Conservation (phyloP, 2,113 vertebrate genomes). For the Sander lucioperca region DNA sequence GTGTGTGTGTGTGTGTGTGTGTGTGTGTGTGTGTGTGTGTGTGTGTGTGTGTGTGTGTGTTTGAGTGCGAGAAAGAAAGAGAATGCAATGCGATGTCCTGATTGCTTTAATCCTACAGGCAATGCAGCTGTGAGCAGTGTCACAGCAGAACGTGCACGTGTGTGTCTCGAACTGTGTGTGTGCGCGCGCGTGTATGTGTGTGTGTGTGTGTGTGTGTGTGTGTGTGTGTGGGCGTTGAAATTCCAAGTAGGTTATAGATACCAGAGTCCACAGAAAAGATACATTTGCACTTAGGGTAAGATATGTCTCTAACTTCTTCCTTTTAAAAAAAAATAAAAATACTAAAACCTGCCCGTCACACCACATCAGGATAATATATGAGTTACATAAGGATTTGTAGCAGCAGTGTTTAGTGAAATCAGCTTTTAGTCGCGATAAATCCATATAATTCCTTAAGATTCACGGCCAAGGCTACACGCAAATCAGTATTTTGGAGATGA, state of each 20-base stretch:
- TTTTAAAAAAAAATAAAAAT: not conserved
- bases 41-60: constrained; percentile 14
- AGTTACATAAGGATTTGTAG: constrained; percentile 68
- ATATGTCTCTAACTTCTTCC: constrained; percentile 49
- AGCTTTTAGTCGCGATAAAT: constrained; percentile 63
- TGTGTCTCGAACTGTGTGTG: constrained; percentile 37
- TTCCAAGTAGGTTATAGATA: constrained; percentile 66
- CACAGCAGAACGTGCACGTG: constrained; percentile 81
- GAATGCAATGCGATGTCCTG: constrained; percentile 85
- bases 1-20: constrained; percentile 4
- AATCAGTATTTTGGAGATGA: constrained; percentile 70
- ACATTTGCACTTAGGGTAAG: constrained; percentile 12
- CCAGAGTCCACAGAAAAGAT: constrained; percentile 43
- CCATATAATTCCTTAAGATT: constrained; percentile 63
- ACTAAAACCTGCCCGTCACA: constrained; percentile 28
- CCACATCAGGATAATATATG: constrained; percentile 38
- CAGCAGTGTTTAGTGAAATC: constrained; percentile 56
- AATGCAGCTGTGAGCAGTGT: constrained; percentile 98
- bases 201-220: constrained; percentile 17
- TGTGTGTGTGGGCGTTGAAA: constrained; percentile 88
- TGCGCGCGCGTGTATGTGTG: constrained; percentile 27
- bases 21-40: constrained; percentile 16
- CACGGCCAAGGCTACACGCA: constrained; percentile 41
- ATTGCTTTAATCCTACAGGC: constrained; percentile 95
- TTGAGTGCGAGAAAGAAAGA: constrained; percentile 57